Conservation (phyloP, 2,113 vertebrate genomes). For the Prolemur simus region DNA sequence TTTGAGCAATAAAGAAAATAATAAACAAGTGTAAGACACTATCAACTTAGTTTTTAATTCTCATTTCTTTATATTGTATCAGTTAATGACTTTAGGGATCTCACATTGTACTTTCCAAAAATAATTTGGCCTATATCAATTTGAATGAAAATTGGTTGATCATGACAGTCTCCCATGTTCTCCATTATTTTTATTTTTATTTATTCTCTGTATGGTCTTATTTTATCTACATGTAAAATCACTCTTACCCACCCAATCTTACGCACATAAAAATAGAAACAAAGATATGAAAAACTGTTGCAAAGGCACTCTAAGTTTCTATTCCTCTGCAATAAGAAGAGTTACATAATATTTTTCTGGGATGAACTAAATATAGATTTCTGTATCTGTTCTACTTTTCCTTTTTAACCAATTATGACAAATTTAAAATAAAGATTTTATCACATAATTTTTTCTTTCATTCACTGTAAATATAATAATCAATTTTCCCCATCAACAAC, state of each 20-base stretch:
- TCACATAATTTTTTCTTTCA: constrained; percentile 26
- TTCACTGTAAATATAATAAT: background rate
- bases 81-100: background rate
- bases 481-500: background rate
- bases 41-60: background rate
- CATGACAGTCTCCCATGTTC: background rate
- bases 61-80: background rate
- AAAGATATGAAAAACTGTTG: background rate
- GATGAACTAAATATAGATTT: background rate
- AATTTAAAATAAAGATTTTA: background rate
- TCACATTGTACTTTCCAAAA: background rate
- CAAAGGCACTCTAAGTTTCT: background rate
- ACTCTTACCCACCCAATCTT: background rate
- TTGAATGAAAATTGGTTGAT: background rate
- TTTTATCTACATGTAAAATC: background rate
- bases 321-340: background rate
- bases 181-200: background rate
- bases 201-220: background rate
- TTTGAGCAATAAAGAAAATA: background rate
- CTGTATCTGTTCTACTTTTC: background rate
- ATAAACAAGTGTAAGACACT: background rate
- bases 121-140: background rate
- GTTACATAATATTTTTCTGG: background rate
- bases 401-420: background rate
- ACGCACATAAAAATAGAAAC: background rate